Percentiles rank a stretch among this genome's conserved stretches.
Evolutionary conservation across 2,888 invertebrate genomes (phyloP).

Genomic region (Dasysyrphus albostriatus): DNA sequence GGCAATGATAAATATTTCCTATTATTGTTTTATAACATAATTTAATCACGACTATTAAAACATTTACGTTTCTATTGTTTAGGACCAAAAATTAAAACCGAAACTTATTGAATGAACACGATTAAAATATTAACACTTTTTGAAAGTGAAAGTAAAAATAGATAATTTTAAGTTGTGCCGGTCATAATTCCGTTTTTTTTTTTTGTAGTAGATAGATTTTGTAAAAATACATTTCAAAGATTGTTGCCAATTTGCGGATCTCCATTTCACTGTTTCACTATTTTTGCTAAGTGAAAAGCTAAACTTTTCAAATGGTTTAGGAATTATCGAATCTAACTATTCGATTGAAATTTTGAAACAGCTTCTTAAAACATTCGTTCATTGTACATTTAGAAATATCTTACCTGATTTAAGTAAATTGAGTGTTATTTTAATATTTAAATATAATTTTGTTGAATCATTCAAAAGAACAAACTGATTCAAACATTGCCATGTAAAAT

Average conservation of each 20-base stretch:
- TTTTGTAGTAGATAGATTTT: no score
- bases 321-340: no score
- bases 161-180: neutral
- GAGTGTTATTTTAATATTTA: no score
- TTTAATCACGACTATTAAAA: neutral
- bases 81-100: neutral
- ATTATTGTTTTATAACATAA: slow-evolving; percentile 7
- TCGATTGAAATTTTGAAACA: no score
- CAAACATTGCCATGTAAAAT: no score
- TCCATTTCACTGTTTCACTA: neutral
- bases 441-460: no score
- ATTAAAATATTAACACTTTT: slow-evolving; percentile 47
- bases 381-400: no score
- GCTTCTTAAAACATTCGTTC: no score
- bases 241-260: neutral
- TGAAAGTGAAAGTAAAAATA: slow-evolving; percentile 27
- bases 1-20: slow-evolving; percentile 1
- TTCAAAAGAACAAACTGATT: no score
- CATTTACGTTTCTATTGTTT: neutral
- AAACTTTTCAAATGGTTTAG: neutral
- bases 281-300: neutral
- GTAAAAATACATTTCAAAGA: neutral
- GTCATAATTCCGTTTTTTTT: neutral
- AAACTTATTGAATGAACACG: slow-evolving; percentile 34
- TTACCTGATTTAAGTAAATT: no score